A percentile compares a stretch with the other conserved stretches of the same genome.
Evolutionary conservation across 2,888 invertebrate genomes (phyloP).

Genomic region (Sepioteuthis lessoniana): DNA sequence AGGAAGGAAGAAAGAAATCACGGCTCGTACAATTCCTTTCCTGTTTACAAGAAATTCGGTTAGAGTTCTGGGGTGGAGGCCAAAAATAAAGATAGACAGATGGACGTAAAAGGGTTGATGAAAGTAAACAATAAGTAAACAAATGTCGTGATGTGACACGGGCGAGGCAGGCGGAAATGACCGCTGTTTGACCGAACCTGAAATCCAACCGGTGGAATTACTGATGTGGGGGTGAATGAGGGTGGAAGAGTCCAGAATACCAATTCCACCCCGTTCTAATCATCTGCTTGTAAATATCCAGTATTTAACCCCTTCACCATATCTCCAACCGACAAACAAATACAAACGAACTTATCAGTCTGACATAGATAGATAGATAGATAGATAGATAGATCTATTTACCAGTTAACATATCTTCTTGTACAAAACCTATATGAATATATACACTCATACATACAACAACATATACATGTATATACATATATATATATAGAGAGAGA

Average conservation of each 20-base stretch:
- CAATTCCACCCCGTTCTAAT: neutral
- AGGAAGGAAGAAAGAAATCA: neutral
- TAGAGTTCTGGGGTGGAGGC: neutral
- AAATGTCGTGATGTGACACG: neutral
- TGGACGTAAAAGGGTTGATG: neutral
- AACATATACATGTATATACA: no score
- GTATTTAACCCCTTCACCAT: neutral
- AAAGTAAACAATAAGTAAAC: neutral
- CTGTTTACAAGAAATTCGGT: conserved; percentile 23
- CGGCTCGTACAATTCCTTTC: neutral
- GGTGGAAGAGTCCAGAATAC: no score
- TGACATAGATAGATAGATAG: neutral
- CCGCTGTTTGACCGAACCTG: conserved; percentile 1
- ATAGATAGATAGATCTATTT: neutral
- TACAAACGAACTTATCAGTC: neutral
- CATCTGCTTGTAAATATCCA: conserved; percentile 21
- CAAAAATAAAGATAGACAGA: neutral
- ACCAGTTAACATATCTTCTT: no score
- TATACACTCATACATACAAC: no score
- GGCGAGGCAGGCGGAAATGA: conserved; percentile 33
- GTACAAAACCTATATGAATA: no score
- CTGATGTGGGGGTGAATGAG: neutral
- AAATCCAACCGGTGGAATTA: neutral
- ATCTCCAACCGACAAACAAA: neutral
- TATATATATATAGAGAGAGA: no score